phyloP scores from a whole-genome alignment of 2,113 vertebrate species.

The Noturus placidus region DNA sequence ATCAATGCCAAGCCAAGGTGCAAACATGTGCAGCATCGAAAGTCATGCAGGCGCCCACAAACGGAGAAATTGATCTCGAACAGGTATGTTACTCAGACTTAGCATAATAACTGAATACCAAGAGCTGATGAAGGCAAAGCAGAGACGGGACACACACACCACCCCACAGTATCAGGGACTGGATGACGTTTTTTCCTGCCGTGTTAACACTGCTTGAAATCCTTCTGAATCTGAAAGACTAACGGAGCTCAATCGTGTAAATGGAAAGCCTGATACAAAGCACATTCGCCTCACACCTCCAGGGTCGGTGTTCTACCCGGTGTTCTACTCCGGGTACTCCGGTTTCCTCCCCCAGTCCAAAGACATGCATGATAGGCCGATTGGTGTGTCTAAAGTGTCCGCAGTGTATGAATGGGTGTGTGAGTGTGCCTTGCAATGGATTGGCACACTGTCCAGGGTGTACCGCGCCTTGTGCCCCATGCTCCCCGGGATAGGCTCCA shows the following conservation, averaged over 20 bases:
- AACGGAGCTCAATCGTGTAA: too few species aligned
- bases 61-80: conserved; percentile 54
- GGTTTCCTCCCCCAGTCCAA: too few species aligned
- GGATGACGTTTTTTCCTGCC: background rate
- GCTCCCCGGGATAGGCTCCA: too few species aligned
- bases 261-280: background rate
- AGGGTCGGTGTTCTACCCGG: too few species aligned
- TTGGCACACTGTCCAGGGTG: too few species aligned
- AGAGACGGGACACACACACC: conserved; percentile 41
- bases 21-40: conserved; percentile 17
- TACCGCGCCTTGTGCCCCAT: too few species aligned
- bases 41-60: conserved; percentile 19
- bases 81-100: conserved; percentile 54
- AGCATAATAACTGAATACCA: conserved; percentile 51
- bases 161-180: background rate
- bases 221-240: background rate
- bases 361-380: too few species aligned
- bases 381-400: too few species aligned
- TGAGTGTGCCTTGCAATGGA: too few species aligned
- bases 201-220: background rate
- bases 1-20: conserved; percentile 45
- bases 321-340: too few species aligned
- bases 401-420: too few species aligned
- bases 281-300: too few species aligned
- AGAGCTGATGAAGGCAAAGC: conserved; percentile 31